phyloP scores from a whole-genome alignment of 2,888 invertebrate genomes.

The Drosophila kambysellisi region DNA sequence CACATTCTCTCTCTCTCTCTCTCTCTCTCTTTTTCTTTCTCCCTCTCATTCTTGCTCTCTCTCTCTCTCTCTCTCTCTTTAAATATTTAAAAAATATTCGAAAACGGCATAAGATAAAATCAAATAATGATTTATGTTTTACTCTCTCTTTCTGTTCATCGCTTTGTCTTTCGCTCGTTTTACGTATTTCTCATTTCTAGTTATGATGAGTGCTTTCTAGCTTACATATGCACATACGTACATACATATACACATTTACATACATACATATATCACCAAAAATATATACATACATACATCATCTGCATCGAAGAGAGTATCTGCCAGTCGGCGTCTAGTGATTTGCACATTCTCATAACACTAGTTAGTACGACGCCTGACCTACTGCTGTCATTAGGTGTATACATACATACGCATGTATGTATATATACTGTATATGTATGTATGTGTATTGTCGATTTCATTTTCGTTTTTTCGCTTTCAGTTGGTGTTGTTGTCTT shows the following conservation, averaged over 20 bases:
- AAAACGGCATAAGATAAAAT: neutral
- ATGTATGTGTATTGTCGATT: conserved; percentile 30
- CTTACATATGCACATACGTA: neutral
- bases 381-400: conserved; percentile 30
- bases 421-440: neutral
- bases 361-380: conserved; percentile 16
- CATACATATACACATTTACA: neutral
- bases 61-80: neutral
- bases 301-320: conserved; percentile 16
- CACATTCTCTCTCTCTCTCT: neutral
- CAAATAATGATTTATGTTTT: neutral
- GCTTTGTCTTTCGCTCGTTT: neutral
- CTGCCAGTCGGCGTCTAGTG: neutral
- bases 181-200: neutral
- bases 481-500: conserved; percentile 11
- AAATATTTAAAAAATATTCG: neutral
- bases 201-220: neutral
- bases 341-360: conserved; percentile 30
- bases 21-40: neutral
- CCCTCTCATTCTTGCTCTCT: neutral
- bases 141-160: neutral
- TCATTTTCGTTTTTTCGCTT: conserved; percentile 28
- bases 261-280: neutral
- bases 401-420: neutral
- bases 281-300: neutral